These are phyloP conservation scores for Belgica antarctica DNA, from an alignment of 2,888 invertebrate species.

Conservation along the genomic window DNA sequence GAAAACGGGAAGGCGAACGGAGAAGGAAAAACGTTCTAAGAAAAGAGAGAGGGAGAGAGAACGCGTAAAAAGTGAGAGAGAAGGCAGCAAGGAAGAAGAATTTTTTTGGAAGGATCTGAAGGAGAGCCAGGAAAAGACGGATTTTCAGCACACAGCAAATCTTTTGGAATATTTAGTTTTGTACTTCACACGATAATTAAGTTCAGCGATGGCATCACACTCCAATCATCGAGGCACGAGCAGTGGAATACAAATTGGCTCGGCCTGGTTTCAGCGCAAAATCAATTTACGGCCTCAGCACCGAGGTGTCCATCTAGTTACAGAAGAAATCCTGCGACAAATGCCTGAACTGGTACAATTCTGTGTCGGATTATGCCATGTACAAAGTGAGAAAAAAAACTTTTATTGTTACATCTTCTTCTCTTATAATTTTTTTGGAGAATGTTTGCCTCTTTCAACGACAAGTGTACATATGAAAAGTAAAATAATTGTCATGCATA, in stretches of 20 bases:
- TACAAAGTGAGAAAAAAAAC: conserved; percentile 73
- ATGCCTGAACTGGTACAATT: conserved; percentile 93
- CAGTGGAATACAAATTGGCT: conserved; percentile 85
- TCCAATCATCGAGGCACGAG: conserved; percentile 74
- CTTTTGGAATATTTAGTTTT: conserved; percentile 26
- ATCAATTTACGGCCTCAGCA: conserved; percentile 94
- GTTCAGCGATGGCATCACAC: conserved; percentile 53
- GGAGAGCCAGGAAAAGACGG: conserved; percentile 26
- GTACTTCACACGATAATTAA: conserved; percentile 28
- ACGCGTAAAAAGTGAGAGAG: conserved; percentile 34
- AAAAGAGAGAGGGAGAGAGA: conserved; percentile 22
- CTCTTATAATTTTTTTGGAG: neutral
- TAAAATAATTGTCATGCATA: conserved; percentile 2
- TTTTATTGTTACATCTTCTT: neutral
- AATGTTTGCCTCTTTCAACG: neutral
- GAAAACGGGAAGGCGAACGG: neutral
- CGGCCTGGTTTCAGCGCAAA: conserved; percentile 98
- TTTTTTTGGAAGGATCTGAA: conserved; percentile 16
- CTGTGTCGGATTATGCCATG: conserved; percentile 92
- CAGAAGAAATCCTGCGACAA: conserved; percentile 92
- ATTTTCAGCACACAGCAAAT: neutral
- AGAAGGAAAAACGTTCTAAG: neutral
- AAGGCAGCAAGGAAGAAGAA: conserved; percentile 28
- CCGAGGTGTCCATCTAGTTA: conserved; percentile 94
- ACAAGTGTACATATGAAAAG: neutral